Conservation (phyloP, 2,797 vertebrate genomes). For the Sebastes alutus region DNA sequence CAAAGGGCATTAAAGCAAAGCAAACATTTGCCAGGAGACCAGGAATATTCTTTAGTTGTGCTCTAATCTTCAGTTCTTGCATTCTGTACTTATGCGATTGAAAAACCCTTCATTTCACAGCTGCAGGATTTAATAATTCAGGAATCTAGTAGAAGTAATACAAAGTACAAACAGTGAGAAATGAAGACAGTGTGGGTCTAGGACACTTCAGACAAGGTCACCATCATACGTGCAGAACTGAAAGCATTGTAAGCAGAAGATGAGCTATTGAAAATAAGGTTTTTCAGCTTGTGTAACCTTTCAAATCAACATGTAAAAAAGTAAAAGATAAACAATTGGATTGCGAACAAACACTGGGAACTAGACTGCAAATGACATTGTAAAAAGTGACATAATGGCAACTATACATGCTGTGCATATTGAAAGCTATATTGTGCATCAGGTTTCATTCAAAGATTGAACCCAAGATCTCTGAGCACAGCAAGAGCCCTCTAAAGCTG, state of each 20-base stretch:
- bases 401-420: background rate
- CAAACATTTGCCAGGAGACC: slow-evolving; percentile 10
- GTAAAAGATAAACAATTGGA: background rate
- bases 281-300: background rate
- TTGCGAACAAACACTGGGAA: background rate
- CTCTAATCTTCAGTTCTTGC: slow-evolving; percentile 13
- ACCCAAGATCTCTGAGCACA: background rate
- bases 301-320: background rate
- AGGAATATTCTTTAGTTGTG: background rate
- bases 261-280: background rate
- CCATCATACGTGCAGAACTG: background rate
- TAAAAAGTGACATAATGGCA: background rate
- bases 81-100: background rate
- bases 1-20: slow-evolving; percentile 9
- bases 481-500: too few relatives aligned
- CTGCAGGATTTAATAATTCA: slow-evolving; percentile 19
- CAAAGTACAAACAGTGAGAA: slow-evolving; percentile 7
- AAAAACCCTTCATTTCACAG: slow-evolving; percentile 22
- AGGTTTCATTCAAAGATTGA: background rate
- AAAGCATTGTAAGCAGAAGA: background rate
- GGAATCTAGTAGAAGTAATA: slow-evolving; percentile 4
- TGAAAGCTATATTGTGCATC: background rate
- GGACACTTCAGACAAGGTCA: slow-evolving; percentile 8
- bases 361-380: background rate
- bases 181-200: background rate